Evolutionary conservation across 35 echinoderm and acorn worm species (phyloP).

Genomic region (Ophioderma brevispina): DNA sequence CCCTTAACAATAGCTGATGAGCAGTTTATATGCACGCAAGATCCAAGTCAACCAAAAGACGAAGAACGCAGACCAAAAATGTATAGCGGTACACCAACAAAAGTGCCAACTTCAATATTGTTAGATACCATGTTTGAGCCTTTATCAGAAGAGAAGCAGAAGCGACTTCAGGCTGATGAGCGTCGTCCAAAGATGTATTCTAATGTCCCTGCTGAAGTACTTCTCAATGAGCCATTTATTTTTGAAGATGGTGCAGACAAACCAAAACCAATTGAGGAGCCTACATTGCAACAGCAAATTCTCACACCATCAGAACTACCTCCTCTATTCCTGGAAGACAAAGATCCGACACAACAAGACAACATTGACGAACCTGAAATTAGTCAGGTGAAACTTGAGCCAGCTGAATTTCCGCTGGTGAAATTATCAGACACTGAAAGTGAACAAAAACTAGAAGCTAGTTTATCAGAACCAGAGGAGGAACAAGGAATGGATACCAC

Average conservation of each 20-base stretch:
- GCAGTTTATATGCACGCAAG: not conserved
- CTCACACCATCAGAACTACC: not conserved
- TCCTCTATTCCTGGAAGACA: not conserved
- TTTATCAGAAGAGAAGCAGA: not conserved
- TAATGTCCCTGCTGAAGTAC: not conserved
- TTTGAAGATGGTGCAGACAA: not conserved
- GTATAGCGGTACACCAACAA: not conserved
- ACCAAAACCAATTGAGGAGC: not conserved
- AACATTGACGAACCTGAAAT: not conserved
- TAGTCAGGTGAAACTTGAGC: not conserved
- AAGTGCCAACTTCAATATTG: not conserved
- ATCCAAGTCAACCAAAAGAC: not conserved
- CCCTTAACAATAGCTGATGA: not conserved
- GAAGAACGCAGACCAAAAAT: not conserved
- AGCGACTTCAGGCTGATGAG: not conserved
- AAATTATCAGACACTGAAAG: not conserved
- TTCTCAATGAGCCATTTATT: not conserved
- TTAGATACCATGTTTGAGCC: not conserved
- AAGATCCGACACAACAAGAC: not conserved
- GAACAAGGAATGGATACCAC: too few relatives aligned
- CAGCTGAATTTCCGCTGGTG: not conserved
- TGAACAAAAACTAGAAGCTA: not conserved
- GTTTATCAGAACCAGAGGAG: too few relatives aligned
- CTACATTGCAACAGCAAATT: not conserved
- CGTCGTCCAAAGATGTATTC: not conserved